Percentiles rank a stretch among this genome's conserved stretches.
phyloP scores from a whole-genome alignment of 2,113 vertebrate genomes.

The Propithecus coquereli region DNA sequence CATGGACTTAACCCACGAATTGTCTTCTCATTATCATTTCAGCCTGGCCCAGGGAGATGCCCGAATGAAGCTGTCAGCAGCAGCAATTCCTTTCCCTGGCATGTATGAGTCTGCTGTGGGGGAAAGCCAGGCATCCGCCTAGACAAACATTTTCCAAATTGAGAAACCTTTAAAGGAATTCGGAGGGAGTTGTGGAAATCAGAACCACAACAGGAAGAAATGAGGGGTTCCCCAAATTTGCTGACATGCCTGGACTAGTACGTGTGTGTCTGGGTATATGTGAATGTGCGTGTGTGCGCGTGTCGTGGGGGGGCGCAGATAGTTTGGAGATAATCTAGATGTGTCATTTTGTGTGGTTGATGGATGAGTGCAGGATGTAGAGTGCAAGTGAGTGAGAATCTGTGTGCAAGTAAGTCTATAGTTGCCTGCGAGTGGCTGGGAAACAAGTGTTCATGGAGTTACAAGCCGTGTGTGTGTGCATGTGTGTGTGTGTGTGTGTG shows the following conservation, averaged over 20 bases:
- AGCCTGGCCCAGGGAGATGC: background rate
- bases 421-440: background rate
- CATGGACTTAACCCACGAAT: background rate
- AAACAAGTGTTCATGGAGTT: background rate
- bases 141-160: background rate
- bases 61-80: background rate
- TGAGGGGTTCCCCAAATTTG: background rate
- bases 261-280: background rate
- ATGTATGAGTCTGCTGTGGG: background rate
- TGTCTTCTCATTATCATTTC: background rate
- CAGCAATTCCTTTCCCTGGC: background rate
- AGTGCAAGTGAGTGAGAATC: background rate
- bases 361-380: background rate
- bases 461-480: rapidly evolving
- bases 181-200: background rate
- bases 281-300: background rate
- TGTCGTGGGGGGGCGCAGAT: background rate
- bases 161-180: background rate
- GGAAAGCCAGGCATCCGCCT: background rate
- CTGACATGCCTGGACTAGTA: background rate
- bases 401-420: background rate
- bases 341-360: background rate
- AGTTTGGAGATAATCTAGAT: background rate
- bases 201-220: background rate
- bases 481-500: background rate